Conservation (phyloP, 2,888 invertebrate genomes). For the Eupithecia tripunctaria region DNA sequence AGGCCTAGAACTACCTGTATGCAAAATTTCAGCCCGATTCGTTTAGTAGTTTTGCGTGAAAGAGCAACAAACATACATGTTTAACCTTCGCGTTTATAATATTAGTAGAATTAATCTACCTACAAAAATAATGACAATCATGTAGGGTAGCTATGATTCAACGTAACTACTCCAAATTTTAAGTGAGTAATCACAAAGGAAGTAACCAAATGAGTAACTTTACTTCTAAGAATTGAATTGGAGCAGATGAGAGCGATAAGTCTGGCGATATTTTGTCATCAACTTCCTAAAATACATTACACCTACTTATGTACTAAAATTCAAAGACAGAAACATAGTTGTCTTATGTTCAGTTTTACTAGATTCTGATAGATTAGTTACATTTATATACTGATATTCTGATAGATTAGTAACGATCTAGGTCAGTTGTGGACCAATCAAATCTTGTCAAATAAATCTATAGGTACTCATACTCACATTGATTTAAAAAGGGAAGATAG, state of each 20-base stretch:
- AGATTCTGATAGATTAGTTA: not conserved
- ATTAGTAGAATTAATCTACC: too few relatives aligned
- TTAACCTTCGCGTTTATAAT: too few relatives aligned
- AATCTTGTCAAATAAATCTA: too few relatives aligned
- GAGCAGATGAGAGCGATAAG: not conserved
- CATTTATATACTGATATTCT: too few relatives aligned
- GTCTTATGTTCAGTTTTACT: not conserved
- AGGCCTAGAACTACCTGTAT: too few relatives aligned
- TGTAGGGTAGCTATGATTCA: conserved; percentile 9
- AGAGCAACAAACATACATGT: too few relatives aligned
- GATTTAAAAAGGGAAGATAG: too few relatives aligned
- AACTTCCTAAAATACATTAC: not conserved
- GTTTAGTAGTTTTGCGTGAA: too few relatives aligned
- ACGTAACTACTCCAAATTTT: conserved; percentile 5
- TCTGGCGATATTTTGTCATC: not conserved
- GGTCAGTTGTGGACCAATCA: too few relatives aligned
- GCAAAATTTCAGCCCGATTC: too few relatives aligned
- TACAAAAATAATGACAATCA: not conserved
- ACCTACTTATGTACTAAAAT: not conserved
- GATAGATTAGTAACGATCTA: too few relatives aligned
- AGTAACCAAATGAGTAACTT: conserved; percentile 23
- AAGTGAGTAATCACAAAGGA: conserved; percentile 23
- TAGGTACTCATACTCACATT: too few relatives aligned
- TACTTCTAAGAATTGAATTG: conserved; percentile 25
- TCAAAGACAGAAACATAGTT: not conserved